A percentile compares a stretch with the other conserved stretches of the same genome.
phyloP scores from a whole-genome alignment of 2,888 invertebrate genomes.

The Timema podura region DNA sequence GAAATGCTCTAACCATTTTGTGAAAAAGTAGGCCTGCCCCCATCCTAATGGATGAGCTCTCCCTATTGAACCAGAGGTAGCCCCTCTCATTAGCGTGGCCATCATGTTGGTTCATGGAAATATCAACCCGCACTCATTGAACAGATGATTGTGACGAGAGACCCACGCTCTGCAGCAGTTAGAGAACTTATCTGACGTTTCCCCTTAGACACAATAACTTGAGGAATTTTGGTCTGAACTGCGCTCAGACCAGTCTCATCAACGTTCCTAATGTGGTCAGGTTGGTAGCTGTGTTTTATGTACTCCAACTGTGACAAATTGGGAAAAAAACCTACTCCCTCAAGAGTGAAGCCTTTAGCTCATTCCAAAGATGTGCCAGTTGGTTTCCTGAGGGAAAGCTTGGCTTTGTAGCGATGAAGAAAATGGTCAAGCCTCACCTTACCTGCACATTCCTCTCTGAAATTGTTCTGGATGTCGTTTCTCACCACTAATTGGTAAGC shows the following conservation, averaged over 20 bases:
- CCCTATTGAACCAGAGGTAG: conserved; percentile 16
- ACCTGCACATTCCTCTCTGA: background rate
- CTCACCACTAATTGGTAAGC: no score
- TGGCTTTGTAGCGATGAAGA: background rate
- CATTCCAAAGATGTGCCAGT: conserved; percentile 7
- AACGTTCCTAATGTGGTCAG: conserved; percentile 21
- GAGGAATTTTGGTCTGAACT: conserved; percentile 19
- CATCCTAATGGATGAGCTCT: conserved; percentile 16
- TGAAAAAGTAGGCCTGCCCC: conserved; percentile 12
- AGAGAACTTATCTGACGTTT: conserved; percentile 14
- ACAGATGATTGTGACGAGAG: conserved; percentile 22
- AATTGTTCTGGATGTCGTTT: no score
- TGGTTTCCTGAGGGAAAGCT: conserved; percentile 5
- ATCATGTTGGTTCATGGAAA: conserved; percentile 21
- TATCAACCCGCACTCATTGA: conserved; percentile 25
- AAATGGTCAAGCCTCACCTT: background rate
- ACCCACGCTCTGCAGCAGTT: conserved; percentile 20
- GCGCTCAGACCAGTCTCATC: conserved; percentile 25
- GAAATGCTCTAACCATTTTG: conserved; percentile 3
- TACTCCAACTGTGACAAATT: background rate
- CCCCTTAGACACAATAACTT: conserved; percentile 15
- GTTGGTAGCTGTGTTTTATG: background rate
- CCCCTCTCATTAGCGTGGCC: conserved; percentile 14
- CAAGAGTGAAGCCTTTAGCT: conserved; percentile 8
- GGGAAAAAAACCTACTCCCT: background rate